Evolutionary conservation across 2,888 invertebrate genomes (phyloP).

Genomic region (Neria commutata): DNA sequence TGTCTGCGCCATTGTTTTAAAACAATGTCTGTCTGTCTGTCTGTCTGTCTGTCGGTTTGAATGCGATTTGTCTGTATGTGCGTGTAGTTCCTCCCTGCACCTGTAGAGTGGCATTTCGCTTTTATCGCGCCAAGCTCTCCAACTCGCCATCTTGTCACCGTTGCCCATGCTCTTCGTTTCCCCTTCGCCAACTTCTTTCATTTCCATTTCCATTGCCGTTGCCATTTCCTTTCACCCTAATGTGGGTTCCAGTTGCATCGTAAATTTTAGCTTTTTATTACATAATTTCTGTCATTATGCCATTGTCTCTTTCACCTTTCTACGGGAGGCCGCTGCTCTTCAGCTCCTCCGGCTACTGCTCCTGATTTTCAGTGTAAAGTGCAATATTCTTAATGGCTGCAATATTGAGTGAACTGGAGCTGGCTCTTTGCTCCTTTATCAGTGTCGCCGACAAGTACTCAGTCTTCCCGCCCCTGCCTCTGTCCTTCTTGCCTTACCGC

Average conservation of each 20-base stretch:
- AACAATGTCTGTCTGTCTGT: conserved; percentile 6
- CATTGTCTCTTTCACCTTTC: conserved; percentile 29
- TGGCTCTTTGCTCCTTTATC: conserved; percentile 33
- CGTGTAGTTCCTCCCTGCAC: too few species aligned
- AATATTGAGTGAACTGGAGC: conserved; percentile 28
- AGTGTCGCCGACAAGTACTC: neutral
- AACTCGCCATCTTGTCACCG: conserved; percentile 10
- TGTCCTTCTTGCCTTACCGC: conserved; percentile 6
- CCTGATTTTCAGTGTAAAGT: neutral
- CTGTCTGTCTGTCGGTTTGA: too few species aligned
- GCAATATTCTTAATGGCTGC: conserved; percentile 48
- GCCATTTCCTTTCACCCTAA: too few species aligned
- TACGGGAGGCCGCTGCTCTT: neutral
- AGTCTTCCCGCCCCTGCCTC: conserved; percentile 26
- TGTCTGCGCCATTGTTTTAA: conserved; percentile 6
- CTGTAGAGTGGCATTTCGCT: too few species aligned
- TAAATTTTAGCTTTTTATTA: conserved; percentile 58
- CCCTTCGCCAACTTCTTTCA: too few species aligned
- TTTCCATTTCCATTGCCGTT: neutral
- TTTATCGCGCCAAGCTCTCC: too few species aligned
- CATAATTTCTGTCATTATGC: conserved; percentile 56
- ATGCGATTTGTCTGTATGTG: too few species aligned
- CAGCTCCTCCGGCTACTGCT: neutral
- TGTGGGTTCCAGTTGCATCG: conserved; percentile 43
- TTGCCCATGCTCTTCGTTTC: neutral